Evolutionary conservation across 2,797 vertebrate species (phyloP).

Genomic region (Coilia nasus): DNA sequence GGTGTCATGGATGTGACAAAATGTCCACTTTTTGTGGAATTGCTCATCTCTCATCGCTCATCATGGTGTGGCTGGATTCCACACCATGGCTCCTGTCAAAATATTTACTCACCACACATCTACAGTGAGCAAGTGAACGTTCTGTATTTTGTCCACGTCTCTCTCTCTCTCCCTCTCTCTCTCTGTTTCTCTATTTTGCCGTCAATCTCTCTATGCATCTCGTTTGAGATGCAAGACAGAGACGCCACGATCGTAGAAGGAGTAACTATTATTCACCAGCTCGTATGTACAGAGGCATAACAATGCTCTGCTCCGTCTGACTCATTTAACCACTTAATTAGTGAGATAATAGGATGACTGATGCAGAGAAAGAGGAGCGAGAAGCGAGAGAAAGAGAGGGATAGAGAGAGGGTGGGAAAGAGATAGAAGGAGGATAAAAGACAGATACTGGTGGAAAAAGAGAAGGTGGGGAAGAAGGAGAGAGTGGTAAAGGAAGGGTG

Average conservation of each 20-base stretch:
- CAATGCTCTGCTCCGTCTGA: constrained; percentile 34
- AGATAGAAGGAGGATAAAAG: neutral
- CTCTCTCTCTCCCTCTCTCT: no score
- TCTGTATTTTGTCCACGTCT: no score
- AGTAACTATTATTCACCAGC: constrained; percentile 32
- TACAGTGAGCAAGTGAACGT: no score
- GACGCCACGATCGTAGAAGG: constrained; percentile 25
- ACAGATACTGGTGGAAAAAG: neutral
- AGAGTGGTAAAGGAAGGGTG: neutral
- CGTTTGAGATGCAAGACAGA: neutral
- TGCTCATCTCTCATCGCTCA: no score
- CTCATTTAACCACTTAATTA: constrained; percentile 53
- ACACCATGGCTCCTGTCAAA: no score
- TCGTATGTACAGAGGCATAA: constrained; percentile 15
- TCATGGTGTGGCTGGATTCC: no score
- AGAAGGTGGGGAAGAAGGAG: no score
- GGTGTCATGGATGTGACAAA: no score
- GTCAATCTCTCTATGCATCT: no score
- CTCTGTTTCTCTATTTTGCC: no score
- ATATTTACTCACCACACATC: no score
- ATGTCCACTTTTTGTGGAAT: no score
- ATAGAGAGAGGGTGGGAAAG: neutral
- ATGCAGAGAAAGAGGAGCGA: constrained; percentile 36
- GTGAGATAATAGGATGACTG: constrained; percentile 46
- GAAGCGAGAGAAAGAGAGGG: constrained; percentile 17